A percentile compares a stretch with the other conserved stretches of the same genome.
Evolutionary conservation across 2,888 invertebrate species (phyloP).

Genomic region (Panopea generosa): DNA sequence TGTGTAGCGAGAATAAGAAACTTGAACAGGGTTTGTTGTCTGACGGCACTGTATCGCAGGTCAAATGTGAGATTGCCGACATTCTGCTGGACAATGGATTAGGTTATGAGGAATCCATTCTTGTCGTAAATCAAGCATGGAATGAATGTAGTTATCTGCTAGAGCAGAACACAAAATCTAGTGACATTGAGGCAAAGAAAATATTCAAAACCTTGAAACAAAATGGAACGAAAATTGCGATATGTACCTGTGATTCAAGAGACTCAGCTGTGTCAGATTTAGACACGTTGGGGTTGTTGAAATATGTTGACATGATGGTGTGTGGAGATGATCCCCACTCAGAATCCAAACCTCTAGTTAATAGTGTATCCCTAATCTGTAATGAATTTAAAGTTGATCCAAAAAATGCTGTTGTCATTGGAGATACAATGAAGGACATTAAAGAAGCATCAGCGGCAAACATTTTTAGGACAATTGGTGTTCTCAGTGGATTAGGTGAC

Average conservation of each 20-base stretch:
- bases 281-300: conserved; percentile 68
- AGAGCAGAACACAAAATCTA: conserved; percentile 55
- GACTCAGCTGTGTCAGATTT: conserved; percentile 74
- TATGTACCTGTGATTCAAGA: conserved; percentile 85
- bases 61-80: conserved; percentile 80
- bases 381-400: conserved; percentile 76
- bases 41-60: conserved; percentile 83
- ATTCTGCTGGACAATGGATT: conserved; percentile 82
- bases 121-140: conserved; percentile 74
- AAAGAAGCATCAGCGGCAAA: conserved; percentile 84
- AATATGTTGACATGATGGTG: conserved; percentile 85
- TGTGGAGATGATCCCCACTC: conserved; percentile 86
- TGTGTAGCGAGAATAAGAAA: conserved; percentile 76
- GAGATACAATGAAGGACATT: conserved; percentile 85
- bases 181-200: conserved; percentile 65
- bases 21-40: conserved; percentile 82
- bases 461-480: conserved; percentile 84
- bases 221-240: conserved; percentile 85
- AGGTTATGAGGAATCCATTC: conserved; percentile 74
- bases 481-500: conserved; percentile 83
- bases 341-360: conserved; percentile 84
- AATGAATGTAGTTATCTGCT: conserved; percentile 61
- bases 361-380: conserved; percentile 83
- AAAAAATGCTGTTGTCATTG: conserved; percentile 84
- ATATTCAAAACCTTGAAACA: conserved; percentile 82